These are phyloP conservation scores for Embiotoca jacksoni DNA, from an alignment of 2,113 vertebrate species.

Conservation along the genomic window DNA sequence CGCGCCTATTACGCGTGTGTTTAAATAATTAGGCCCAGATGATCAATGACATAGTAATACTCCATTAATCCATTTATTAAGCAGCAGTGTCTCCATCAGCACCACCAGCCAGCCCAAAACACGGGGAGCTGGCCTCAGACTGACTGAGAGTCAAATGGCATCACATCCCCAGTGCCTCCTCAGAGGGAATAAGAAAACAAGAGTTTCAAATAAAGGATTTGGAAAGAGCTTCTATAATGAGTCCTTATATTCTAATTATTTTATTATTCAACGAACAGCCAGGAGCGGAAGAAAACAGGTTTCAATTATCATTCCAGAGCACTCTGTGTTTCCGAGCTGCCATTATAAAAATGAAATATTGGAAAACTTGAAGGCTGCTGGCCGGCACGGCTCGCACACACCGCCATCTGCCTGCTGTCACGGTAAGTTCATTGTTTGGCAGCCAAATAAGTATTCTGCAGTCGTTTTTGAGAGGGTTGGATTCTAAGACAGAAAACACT, in stretches of 20 bases:
- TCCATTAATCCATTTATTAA: slow-evolving; percentile 38
- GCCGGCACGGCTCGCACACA: slow-evolving; percentile 65
- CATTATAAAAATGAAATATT: slow-evolving; percentile 48
- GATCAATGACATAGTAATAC: slow-evolving; percentile 58
- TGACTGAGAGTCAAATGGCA: slow-evolving; percentile 32
- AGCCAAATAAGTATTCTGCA: slow-evolving; percentile 61
- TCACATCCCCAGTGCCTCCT: slow-evolving; percentile 1
- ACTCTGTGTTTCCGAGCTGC: slow-evolving; percentile 28
- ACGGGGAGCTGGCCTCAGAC: too few species aligned
- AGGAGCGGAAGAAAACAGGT: slow-evolving; percentile 19
- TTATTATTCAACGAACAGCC: background rate
- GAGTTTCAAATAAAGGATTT: background rate
- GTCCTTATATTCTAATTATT: background rate
- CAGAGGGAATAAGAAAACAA: background rate
- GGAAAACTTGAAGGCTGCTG: slow-evolving; percentile 52
- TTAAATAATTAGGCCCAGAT: slow-evolving; percentile 40
- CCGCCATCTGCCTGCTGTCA: slow-evolving; percentile 82
- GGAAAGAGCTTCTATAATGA: background rate
- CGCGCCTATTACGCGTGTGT: slow-evolving; percentile 10
- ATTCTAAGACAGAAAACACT: slow-evolving; percentile 10
- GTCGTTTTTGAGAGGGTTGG: slow-evolving; percentile 23
- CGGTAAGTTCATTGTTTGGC: slow-evolving; percentile 55
- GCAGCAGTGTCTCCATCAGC: background rate
- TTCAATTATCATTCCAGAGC: slow-evolving; percentile 42
- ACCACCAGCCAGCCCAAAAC: background rate